Conservation (phyloP, 2,797 vertebrate species). For the Psittacula derbiana region DNA sequence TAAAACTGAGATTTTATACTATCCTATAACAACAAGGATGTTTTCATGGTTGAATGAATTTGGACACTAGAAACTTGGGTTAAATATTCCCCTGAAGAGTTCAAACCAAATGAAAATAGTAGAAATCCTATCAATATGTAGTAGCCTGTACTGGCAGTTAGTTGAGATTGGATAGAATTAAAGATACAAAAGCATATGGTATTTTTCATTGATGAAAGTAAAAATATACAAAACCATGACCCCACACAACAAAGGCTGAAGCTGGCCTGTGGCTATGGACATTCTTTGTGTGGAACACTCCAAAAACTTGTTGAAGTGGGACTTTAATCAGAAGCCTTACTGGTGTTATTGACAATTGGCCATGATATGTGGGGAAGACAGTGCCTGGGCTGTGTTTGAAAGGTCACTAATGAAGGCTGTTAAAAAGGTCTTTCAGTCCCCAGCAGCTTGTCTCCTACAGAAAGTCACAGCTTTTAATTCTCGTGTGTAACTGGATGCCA, state of each 20-base stretch:
- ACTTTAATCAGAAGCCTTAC: neutral
- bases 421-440: neutral
- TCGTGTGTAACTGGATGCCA: neutral
- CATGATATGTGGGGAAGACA: neutral
- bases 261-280: neutral
- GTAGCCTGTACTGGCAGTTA: neutral
- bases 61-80: neutral
- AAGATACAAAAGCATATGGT: neutral
- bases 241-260: neutral
- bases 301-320: neutral
- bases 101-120: neutral
- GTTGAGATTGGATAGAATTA: neutral
- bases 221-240: fast-evolving
- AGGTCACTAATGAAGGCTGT: neutral
- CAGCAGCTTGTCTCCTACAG: neutral
- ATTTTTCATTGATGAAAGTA: neutral
- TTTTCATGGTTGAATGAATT: neutral
- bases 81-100: neutral
- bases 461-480: neutral
- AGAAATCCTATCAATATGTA: neutral
- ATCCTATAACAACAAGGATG: neutral
- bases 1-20: neutral
- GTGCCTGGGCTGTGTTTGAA: neutral
- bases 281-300: neutral
- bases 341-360: neutral